Conservation (phyloP, 2,113 vertebrate species). For the Aegotheles bennettii region DNA sequence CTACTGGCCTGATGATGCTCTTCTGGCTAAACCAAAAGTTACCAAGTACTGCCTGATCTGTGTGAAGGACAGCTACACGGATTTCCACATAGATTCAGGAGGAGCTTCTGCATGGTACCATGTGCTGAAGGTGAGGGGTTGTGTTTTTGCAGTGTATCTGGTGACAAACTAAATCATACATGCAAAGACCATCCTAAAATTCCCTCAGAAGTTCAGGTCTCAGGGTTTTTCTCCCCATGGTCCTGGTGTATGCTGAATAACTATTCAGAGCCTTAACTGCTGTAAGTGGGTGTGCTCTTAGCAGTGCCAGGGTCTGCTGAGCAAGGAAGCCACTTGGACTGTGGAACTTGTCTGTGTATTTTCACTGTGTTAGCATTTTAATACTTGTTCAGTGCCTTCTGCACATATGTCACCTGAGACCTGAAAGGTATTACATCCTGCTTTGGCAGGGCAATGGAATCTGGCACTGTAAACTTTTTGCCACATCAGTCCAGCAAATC, state of each 20-base stretch:
- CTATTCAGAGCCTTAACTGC: not conserved
- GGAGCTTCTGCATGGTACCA: conserved; percentile 97
- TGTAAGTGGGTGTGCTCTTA: not conserved
- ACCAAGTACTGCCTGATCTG: conserved; percentile 97
- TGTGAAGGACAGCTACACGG: conserved; percentile 97
- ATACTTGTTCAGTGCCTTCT: not conserved
- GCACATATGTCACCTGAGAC: not conserved
- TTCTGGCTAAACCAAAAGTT: conserved; percentile 95
- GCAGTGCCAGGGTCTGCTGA: not conserved
- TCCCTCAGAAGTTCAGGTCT: not conserved
- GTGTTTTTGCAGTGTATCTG: accelerated
- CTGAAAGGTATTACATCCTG: accelerated
- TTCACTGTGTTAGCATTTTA: not conserved
- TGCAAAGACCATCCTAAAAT: not conserved
- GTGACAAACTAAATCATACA: not conserved
- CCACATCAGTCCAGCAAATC: not conserved
- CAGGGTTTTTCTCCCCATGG: accelerated
- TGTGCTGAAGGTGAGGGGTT: conserved; percentile 85
- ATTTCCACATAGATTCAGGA: conserved; percentile 96
- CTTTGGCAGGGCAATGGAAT: not conserved
- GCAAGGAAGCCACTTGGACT: not conserved
- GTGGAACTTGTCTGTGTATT: not conserved
- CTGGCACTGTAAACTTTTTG: not conserved
- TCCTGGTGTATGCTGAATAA: not conserved
- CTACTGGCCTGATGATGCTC: conserved; percentile 93